Conservation (phyloP, 2,797 vertebrate species). For the Nasua narica region DNA sequence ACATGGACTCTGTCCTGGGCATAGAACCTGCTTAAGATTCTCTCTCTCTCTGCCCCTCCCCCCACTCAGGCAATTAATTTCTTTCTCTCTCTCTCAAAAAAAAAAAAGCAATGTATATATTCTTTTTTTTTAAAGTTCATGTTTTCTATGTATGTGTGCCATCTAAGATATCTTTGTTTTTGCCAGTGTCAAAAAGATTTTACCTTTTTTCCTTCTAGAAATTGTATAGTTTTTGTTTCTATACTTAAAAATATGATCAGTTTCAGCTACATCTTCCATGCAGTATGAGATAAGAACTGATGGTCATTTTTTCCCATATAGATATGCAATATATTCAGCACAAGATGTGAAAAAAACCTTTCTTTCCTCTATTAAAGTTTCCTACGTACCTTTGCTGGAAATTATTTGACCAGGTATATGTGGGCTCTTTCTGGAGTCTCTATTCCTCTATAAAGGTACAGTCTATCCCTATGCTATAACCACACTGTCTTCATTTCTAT, state of each 20-base stretch:
- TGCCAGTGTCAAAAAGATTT: not conserved
- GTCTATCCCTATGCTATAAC: not conserved
- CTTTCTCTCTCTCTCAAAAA: too few species aligned
- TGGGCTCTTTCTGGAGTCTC: not conserved
- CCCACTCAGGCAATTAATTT: too few species aligned
- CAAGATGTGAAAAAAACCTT: not conserved
- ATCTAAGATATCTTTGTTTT: not conserved
- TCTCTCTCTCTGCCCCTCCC: not conserved
- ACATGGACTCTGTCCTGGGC: not conserved
- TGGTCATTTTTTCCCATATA: not conserved
- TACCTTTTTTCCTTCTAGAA: not conserved
- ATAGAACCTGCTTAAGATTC: not conserved
- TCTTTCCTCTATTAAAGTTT: not conserved
- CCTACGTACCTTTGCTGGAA: not conserved
- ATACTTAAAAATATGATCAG: not conserved
- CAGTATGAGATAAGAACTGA: not conserved
- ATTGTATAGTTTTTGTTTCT: not conserved
- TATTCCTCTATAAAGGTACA: not conserved
- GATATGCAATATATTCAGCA: not conserved
- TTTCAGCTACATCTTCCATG: not conserved
- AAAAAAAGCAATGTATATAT: not conserved
- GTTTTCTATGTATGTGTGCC: not conserved
- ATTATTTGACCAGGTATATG: not conserved
- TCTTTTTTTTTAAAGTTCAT: not conserved
- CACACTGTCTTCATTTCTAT: not conserved